phyloP scores from a whole-genome alignment of 2,797 vertebrate species.

The Sebastiscus tertius region DNA sequence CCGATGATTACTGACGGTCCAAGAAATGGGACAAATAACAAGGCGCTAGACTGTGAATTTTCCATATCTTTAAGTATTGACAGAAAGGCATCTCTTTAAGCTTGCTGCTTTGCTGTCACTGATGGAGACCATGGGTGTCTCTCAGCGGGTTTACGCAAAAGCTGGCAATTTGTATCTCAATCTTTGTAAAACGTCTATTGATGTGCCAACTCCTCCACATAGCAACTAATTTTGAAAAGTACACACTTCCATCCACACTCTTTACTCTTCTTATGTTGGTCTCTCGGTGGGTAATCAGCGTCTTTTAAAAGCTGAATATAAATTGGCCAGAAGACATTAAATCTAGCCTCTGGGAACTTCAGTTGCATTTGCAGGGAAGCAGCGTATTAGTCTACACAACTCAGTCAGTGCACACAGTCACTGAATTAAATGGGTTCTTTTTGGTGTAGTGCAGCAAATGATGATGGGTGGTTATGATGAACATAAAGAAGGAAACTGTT shows the following conservation, averaged over 20 bases:
- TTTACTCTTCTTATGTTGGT: background rate
- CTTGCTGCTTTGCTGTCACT: background rate
- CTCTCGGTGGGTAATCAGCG: background rate
- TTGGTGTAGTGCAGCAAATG: background rate
- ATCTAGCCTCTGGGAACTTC: background rate
- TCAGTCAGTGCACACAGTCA: background rate
- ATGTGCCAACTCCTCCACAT: background rate
- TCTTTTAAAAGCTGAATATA: slow-evolving; percentile 3
- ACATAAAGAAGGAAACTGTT: background rate
- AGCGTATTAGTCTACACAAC: background rate
- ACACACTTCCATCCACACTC: background rate
- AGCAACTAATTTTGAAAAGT: background rate
- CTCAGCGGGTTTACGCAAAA: background rate
- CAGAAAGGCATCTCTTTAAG: background rate
- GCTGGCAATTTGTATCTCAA: background rate
- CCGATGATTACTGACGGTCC: too few relatives aligned
- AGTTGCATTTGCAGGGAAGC: background rate
- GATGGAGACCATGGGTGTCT: background rate
- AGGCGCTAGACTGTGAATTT: background rate
- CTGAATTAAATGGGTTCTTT: background rate
- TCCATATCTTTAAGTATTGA: background rate
- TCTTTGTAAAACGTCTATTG: slow-evolving; percentile 25
- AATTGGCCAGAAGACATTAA: background rate
- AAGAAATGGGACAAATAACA: background rate
- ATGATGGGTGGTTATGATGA: background rate